A percentile compares a stretch with the other conserved stretches of the same genome.
phyloP scores from a whole-genome alignment of 2,797 vertebrate genomes.

The Thunnus albacares region DNA sequence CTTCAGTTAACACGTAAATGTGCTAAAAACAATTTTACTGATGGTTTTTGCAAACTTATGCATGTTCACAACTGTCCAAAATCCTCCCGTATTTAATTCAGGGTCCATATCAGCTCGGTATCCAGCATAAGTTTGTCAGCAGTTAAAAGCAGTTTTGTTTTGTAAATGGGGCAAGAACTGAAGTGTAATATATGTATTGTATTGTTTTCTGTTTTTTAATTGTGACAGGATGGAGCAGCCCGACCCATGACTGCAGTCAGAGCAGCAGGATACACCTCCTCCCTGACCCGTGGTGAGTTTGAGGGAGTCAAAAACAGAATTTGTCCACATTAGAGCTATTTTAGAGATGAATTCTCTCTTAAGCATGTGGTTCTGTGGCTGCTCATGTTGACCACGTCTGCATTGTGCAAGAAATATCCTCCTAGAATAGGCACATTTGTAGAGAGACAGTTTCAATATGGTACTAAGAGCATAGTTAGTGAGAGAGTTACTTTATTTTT shows the following conservation, averaged over 20 bases:
- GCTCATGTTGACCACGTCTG: background rate
- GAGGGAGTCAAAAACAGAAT: background rate
- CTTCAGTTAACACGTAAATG: too few relatives aligned
- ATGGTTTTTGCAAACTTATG: background rate
- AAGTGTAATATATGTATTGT: background rate
- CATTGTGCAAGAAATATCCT: background rate
- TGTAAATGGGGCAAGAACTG: background rate
- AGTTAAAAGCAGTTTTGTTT: background rate
- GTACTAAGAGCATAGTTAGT: background rate
- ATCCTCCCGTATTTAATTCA: background rate
- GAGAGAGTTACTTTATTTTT: background rate
- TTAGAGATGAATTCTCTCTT: background rate
- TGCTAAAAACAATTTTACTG: background rate
- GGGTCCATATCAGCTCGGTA: background rate
- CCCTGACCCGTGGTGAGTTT: constrained; percentile 87
- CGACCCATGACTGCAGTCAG: constrained; percentile 97
- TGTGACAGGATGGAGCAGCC: constrained; percentile 89
- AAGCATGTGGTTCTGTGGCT: background rate
- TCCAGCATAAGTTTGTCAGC: background rate
- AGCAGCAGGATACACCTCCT: constrained; percentile 94
- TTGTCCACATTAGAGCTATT: background rate
- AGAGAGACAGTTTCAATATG: background rate
- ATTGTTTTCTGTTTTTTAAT: background rate
- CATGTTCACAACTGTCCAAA: background rate
- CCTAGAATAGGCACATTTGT: background rate